Conservation (phyloP, 2,113 vertebrate species). For the Panthera leo region DNA sequence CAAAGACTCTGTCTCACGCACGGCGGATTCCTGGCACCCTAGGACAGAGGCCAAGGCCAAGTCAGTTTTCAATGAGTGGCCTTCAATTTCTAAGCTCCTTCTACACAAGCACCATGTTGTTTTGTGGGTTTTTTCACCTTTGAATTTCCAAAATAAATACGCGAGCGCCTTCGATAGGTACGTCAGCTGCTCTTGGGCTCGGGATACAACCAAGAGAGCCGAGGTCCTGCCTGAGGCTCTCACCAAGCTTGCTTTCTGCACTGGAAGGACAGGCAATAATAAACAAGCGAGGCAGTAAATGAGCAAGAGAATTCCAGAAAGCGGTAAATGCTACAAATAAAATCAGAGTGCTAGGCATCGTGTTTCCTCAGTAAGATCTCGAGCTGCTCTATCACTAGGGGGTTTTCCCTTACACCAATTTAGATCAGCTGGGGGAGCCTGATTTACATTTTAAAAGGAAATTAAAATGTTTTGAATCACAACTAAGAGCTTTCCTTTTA, state of each 20-base stretch:
- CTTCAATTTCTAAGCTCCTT: accelerated
- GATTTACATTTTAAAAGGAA: neutral
- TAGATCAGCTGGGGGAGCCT: neutral
- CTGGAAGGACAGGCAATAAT: neutral
- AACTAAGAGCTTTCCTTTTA: conserved; percentile 11
- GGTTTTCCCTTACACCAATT: neutral
- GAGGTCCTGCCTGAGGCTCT: neutral
- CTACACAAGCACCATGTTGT: neutral
- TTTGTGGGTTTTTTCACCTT: neutral
- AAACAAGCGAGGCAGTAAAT: neutral
- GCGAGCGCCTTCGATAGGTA: accelerated
- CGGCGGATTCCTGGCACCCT: accelerated
- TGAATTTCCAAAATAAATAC: neutral
- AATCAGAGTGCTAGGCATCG: accelerated
- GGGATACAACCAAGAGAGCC: accelerated
- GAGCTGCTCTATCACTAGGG: neutral
- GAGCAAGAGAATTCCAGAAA: neutral
- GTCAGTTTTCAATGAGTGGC: accelerated
- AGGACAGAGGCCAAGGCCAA: neutral
- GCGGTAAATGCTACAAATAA: neutral
- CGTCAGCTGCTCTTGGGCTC: neutral
- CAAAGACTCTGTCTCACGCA: neutral
- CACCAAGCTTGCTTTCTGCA: neutral
- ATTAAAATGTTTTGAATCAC: neutral
- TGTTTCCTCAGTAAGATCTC: neutral